Base-by-base conservation (phyloP, 2,888 invertebrate genomes). In the Melolontha melolontha region DNA sequence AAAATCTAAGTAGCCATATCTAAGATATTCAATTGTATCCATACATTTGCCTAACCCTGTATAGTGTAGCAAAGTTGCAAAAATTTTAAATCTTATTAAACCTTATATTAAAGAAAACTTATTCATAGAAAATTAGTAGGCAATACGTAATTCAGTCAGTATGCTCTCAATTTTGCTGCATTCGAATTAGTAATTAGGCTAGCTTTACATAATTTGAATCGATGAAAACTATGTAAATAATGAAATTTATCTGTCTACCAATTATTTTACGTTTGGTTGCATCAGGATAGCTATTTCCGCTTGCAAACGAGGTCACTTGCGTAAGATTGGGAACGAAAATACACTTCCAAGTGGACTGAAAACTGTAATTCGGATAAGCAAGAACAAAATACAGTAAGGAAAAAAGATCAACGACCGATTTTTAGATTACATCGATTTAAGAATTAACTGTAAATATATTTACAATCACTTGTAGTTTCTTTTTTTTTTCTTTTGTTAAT, bases 251-350 rank as follows among this genome's bases (percentile, higher is more conserved):
- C 57, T 50, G 50, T 40, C 50, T 17, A 57, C 47, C 57, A 47
- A 66, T 66, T 66, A 66, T 67, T 69, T 69, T 42, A 66, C 66
- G 70, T 69, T 68, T 72, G 67, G 66, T 66, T 71, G 72, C 70
- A 71, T 68, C 67, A 69, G 67, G 39, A 66, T 59, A 72, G 70
- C 66, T 75, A 75, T 75, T 75, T 75, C 73, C 75, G 73, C 68
- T 71, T 67, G 41, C 67, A 68, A 75, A 73, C 69, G 73, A 72
- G 73, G 75, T 70, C 75, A 73, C 70, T 75, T 75, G 73, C 73
- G 75, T 72, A 75, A 75, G 73, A 73, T 74, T 71, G 71, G 72
- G 71, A 74, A 72, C 72, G 71, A 71, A 75, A 74, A 75, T 75
- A 75, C 71, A 72, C 70, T 68, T 66, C 64, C 64, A 74, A 74